These are phyloP conservation scores for Lordiphosa mommai DNA, from an alignment of 1,140 invertebrate species.

Conservation along the genomic window DNA sequence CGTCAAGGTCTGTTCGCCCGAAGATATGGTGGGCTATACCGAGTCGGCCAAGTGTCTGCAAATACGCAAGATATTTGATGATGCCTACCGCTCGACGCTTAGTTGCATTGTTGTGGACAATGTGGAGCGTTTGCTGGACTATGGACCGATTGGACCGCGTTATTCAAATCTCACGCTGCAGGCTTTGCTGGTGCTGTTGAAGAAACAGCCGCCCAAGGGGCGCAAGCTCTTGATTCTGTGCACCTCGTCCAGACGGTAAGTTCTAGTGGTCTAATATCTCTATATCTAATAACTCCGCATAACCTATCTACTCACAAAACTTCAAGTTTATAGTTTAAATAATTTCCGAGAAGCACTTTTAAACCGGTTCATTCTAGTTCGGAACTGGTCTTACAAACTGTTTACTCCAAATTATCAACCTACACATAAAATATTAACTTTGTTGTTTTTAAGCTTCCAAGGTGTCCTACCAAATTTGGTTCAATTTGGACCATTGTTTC, in stretches of 20 bases:
- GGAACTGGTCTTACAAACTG: no score
- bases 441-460: no score
- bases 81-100: slow-evolving; percentile 97
- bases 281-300: no score
- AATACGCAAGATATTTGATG: slow-evolving; percentile 98
- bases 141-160: slow-evolving; percentile 97
- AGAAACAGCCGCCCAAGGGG: slow-evolving; percentile 96
- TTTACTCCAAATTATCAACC: no score
- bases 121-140: slow-evolving; percentile 97
- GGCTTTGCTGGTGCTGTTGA: slow-evolving; percentile 95
- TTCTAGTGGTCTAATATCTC: no score
- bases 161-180: slow-evolving; percentile 99
- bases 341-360: no score
- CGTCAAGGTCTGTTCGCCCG: slow-evolving; percentile 97
- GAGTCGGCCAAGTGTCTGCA: slow-evolving; percentile 97
- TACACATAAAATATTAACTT: no score
- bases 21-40: slow-evolving; percentile 98
- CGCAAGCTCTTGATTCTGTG: slow-evolving; percentile 95
- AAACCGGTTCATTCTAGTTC: no score
- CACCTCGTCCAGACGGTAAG: slow-evolving; percentile 92
- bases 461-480: no score
- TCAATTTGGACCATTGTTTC: no score
- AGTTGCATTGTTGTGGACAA: slow-evolving; percentile 99
- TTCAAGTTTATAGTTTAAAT: no score
- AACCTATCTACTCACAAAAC: no score